Percentiles rank a stretch among this genome's conserved stretches.
phyloP scores from a whole-genome alignment of 2,113 vertebrate species.

The Phylloscopus trochiloides region DNA sequence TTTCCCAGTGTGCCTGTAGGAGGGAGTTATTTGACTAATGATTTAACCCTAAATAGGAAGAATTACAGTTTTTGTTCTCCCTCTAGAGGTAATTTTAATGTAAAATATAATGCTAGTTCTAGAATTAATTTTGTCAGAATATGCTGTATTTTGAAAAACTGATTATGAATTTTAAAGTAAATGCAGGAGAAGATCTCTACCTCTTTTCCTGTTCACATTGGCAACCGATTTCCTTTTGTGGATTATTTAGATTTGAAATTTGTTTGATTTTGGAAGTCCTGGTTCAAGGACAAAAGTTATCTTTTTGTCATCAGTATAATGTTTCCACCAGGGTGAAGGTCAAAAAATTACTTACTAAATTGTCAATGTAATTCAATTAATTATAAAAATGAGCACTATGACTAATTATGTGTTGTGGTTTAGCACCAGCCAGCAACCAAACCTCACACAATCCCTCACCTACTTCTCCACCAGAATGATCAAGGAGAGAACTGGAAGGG shows the following conservation, averaged over 20 bases:
- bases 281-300: neutral
- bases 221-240: fast-evolving
- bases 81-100: neutral
- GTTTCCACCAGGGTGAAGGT: neutral
- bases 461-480: neutral
- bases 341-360: neutral
- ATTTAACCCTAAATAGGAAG: neutral
- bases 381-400: neutral
- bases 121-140: neutral
- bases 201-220: neutral
- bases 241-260: neutral
- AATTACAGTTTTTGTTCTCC: neutral
- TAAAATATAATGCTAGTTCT: neutral
- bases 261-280: neutral
- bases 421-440: neutral
- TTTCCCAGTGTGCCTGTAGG: neutral
- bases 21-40: neutral
- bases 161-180: neutral
- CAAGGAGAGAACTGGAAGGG: fast-evolving
- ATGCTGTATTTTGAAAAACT: neutral
- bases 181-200: neutral
- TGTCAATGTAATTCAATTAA: neutral
- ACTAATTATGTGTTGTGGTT: neutral
- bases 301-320: neutral
- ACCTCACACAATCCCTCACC: neutral